A percentile compares a stretch with the other conserved stretches of the same genome.
Conservation (phyloP, 2,888 invertebrate species). For the Ernsta delagoae region DNA sequence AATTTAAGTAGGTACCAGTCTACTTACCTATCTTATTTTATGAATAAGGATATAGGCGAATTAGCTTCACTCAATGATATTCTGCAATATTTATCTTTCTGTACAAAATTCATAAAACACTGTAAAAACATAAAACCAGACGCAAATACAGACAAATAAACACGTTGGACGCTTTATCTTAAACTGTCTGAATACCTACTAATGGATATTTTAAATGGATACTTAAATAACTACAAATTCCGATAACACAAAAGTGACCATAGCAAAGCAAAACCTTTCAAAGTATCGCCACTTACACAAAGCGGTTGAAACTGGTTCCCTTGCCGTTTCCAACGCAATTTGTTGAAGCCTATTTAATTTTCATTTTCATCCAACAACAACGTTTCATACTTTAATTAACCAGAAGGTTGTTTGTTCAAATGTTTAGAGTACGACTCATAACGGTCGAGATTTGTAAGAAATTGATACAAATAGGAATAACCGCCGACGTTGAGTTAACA, state of each 20-base stretch:
- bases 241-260: constrained; percentile 49
- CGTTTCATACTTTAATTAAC: constrained; percentile 65
- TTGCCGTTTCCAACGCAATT: constrained; percentile 57
- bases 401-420: constrained; percentile 57
- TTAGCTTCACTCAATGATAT: no score
- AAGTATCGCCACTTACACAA: constrained; percentile 53
- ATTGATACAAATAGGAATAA: constrained; percentile 51
- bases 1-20: no score
- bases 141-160: no score
- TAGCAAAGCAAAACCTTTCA: constrained; percentile 50
- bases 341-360: constrained; percentile 66
- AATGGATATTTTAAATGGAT: no score
- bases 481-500: constrained; percentile 23
- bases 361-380: constrained; percentile 57
- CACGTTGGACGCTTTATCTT: no score
- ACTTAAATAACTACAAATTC: no score
- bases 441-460: constrained; percentile 53
- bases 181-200: no score
- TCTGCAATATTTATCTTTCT: no score
- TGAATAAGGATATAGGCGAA: no score
- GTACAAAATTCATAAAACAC: no score
- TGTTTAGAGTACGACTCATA: constrained; percentile 53
- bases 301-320: constrained; percentile 51
- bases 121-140: no score
- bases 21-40: no score